Evolutionary conservation across 2,888 invertebrate species (phyloP).

Genomic region (Trissolcus brochymenae): DNA sequence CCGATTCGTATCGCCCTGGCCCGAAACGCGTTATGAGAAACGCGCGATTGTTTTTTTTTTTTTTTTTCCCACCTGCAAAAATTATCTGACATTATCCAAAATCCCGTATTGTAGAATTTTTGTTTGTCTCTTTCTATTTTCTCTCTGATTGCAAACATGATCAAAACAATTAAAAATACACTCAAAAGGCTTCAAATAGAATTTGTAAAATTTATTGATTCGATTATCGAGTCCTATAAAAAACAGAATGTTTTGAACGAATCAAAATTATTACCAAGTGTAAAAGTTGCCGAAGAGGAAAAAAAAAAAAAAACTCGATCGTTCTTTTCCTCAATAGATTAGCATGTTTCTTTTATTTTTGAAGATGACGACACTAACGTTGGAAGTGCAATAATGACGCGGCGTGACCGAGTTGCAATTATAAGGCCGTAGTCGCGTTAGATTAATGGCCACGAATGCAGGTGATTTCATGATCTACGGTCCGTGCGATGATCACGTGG

Average conservation of each 20-base stretch:
- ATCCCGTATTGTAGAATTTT: conserved; percentile 45
- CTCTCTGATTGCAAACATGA: too few species aligned
- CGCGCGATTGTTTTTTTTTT: conserved; percentile 34
- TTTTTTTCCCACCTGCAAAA: too few species aligned
- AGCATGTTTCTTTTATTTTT: conserved; percentile 19
- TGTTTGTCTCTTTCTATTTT: background rate
- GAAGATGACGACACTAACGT: conserved; percentile 41
- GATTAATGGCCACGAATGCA: conserved; percentile 66
- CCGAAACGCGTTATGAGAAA: conserved; percentile 50
- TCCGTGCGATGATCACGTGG: conserved; percentile 51
- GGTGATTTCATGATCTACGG: conserved; percentile 68
- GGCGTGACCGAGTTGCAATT: conserved; percentile 50
- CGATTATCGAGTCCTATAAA: too few species aligned
- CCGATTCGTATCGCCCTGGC: conserved; percentile 47
- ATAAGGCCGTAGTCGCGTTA: conserved; percentile 58
- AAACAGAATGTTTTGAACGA: too few species aligned
- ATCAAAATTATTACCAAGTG: too few species aligned
- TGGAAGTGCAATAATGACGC: conserved; percentile 38
- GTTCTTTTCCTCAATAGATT: too few species aligned
- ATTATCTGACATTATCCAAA: conserved; percentile 48
- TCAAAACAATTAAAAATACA: too few species aligned
- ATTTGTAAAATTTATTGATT: too few species aligned
- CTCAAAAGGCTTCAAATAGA: too few species aligned
- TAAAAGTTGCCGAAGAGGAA: too few species aligned
- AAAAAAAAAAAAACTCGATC: too few species aligned